Percentiles rank a stretch among this genome's conserved stretches.
phyloP scores from a whole-genome alignment of 2,113 vertebrate species.

The Hippocampus comes region DNA sequence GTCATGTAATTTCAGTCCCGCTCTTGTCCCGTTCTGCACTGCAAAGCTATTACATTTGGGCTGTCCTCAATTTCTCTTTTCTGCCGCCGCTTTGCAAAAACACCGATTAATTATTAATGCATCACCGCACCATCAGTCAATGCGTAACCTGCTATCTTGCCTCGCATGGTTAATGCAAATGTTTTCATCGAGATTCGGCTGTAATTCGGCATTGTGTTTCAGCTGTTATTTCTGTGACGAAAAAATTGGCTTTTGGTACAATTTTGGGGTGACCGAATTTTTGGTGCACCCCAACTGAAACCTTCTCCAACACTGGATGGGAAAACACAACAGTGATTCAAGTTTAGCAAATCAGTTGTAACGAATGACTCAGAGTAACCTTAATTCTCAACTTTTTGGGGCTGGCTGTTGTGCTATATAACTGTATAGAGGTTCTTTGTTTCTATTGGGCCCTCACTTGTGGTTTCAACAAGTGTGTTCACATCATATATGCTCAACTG shows the following conservation, averaged over 20 bases:
- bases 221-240: too few relatives aligned
- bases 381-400: too few relatives aligned
- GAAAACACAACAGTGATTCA: too few relatives aligned
- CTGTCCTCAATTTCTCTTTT: conserved; percentile 1
- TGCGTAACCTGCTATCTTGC: neutral
- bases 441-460: too few relatives aligned
- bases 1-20: conserved; percentile 9
- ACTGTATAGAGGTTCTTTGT: too few relatives aligned
- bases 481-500: conserved; percentile 7
- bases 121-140: neutral
- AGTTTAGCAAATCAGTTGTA: neutral
- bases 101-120: conserved; percentile 10
- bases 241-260: too few relatives aligned
- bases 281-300: too few relatives aligned
- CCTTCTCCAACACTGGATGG: too few relatives aligned
- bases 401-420: neutral
- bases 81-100: neutral
- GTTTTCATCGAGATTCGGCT: neutral
- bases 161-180: neutral
- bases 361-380: too few relatives aligned
- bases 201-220: too few relatives aligned
- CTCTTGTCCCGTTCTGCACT: conserved; percentile 4
- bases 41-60: neutral
- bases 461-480: neutral
- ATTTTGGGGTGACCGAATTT: too few relatives aligned